Evolutionary conservation across 1,140 invertebrate species (phyloP).

Genomic region (Nomia melanderi): DNA sequence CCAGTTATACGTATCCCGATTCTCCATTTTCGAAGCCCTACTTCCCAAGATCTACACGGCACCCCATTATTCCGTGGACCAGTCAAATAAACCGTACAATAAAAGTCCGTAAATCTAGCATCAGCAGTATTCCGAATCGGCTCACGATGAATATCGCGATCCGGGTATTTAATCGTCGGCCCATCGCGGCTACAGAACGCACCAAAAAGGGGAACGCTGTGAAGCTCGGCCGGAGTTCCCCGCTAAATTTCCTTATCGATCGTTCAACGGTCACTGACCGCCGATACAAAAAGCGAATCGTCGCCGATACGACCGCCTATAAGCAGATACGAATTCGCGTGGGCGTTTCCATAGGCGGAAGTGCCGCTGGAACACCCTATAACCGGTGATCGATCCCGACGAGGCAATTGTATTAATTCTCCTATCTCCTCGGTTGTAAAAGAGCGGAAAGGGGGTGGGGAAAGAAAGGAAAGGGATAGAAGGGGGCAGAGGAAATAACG

Average conservation of each 20-base stretch:
- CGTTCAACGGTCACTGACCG: conserved; percentile 42
- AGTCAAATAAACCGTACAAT: no score
- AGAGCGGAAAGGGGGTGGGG: no score
- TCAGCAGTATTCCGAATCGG: no score
- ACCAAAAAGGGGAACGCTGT: conserved; percentile 33
- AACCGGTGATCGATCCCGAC: not conserved
- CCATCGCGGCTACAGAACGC: not conserved
- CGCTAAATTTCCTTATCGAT: conserved; percentile 55
- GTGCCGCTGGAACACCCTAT: not conserved
- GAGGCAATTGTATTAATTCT: not conserved
- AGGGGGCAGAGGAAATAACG: no score
- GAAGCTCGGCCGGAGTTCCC: conserved; percentile 33
- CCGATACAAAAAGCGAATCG: conserved; percentile 46
- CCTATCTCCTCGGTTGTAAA: not conserved
- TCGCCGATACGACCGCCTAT: conserved; percentile 14
- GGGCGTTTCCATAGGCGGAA: conserved; percentile 14
- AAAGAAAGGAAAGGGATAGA: no score
- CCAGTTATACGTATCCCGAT: no score
- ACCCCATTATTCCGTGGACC: no score
- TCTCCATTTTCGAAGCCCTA: no score
- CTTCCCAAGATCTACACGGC: no score
- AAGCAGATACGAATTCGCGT: conserved; percentile 28
- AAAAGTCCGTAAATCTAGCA: no score
- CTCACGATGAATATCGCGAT: no score
- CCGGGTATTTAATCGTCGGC: no score